Conservation (phyloP, 2,113 vertebrate species). For the Uropsilus gracilis region DNA sequence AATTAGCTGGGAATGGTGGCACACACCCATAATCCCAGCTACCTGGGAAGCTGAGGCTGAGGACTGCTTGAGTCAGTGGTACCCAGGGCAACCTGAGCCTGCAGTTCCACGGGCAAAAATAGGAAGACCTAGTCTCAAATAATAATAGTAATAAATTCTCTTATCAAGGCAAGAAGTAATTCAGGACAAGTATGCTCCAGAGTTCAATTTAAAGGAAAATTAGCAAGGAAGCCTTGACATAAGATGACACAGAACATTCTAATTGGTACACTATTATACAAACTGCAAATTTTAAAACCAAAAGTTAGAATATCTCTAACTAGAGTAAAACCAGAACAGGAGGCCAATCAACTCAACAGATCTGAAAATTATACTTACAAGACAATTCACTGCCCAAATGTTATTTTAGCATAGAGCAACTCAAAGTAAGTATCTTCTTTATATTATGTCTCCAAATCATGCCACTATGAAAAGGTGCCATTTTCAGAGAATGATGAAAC, state of each 20-base stretch:
- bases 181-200: background rate
- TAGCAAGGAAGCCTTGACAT: conserved; percentile 53
- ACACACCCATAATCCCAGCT: too few species aligned
- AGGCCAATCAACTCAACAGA: conserved; percentile 36
- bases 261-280: conserved; percentile 40
- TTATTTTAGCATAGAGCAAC: conserved; percentile 29
- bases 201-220: conserved; percentile 56
- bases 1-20: too few species aligned
- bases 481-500: conserved; percentile 42
- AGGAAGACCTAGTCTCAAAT: too few species aligned
- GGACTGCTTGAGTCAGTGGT: too few species aligned
- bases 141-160: too few species aligned
- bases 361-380: conserved; percentile 50
- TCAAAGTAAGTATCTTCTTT: background rate
- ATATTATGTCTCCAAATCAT: background rate
- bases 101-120: too few species aligned
- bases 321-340: conserved; percentile 25
- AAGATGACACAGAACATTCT: conserved; percentile 31
- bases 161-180: conserved; percentile 51
- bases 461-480: conserved; percentile 20
- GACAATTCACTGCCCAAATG: conserved; percentile 36
- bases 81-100: too few species aligned
- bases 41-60: too few species aligned
- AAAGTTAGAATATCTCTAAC: conserved; percentile 35
- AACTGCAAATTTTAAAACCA: conserved; percentile 41